Conservation (phyloP, 2,888 invertebrate species). For the Athalia rosae region DNA sequence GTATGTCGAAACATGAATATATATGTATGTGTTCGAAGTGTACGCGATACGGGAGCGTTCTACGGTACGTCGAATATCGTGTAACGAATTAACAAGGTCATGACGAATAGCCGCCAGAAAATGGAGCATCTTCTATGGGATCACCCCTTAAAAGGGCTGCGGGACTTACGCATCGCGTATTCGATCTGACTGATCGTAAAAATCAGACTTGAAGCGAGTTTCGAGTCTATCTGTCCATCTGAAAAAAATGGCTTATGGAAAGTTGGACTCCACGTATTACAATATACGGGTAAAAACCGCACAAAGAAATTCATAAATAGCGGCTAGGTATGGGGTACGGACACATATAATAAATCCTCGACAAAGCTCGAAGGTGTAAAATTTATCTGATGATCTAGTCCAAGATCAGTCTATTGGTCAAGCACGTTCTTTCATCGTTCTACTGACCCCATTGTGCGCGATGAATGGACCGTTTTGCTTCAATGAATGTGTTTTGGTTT, state of each 20-base stretch:
- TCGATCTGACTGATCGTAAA: too few species aligned
- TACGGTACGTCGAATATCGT: slow-evolving; percentile 56
- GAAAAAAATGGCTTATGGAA: too few species aligned
- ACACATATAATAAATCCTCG: background rate
- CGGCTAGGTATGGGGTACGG: too few species aligned
- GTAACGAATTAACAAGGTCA: slow-evolving; percentile 61
- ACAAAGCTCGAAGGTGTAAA: slow-evolving; percentile 53
- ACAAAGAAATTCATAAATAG: background rate
- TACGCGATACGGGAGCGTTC: slow-evolving; percentile 49
- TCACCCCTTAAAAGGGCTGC: too few species aligned
- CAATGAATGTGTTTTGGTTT: slow-evolving; percentile 37
- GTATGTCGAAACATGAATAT: background rate
- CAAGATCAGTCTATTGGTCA: slow-evolving; percentile 49
- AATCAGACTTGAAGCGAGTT: too few species aligned
- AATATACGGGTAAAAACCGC: background rate
- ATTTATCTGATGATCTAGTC: slow-evolving; percentile 66
- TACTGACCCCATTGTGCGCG: slow-evolving; percentile 55
- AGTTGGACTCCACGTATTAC: too few species aligned
- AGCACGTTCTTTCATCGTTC: slow-evolving; percentile 49
- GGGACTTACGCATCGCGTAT: too few species aligned
- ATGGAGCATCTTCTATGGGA: too few species aligned
- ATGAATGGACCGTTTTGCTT: slow-evolving; percentile 27
- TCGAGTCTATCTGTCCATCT: too few species aligned
- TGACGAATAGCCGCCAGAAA: slow-evolving; percentile 54
- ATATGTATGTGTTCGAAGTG: background rate